phyloP scores from a whole-genome alignment of 1,140 invertebrate species.

The Calycopis cecrops region DNA sequence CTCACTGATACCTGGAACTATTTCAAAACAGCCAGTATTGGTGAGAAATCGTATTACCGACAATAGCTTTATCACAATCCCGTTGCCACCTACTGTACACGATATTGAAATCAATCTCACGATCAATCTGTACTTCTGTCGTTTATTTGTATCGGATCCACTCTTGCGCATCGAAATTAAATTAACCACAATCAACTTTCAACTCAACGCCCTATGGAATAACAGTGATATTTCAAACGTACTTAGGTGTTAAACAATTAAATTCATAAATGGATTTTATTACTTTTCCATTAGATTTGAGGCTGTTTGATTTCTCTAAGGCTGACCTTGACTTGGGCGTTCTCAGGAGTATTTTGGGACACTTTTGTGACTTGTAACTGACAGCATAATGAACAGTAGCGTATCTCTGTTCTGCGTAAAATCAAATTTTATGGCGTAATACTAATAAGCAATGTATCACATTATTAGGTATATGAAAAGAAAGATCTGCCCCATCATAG shows the following conservation, averaged over 20 bases:
- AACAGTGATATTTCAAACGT: not conserved
- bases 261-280: conserved; percentile 7
- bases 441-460: too few relatives aligned
- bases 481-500: too few relatives aligned
- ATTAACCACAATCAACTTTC: conserved; percentile 6
- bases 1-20: too few relatives aligned
- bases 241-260: not conserved
- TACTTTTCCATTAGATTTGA: conserved; percentile 10
- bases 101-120: conserved; percentile 23
- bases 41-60: not conserved
- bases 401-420: too few relatives aligned
- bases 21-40: not conserved
- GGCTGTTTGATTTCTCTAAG: conserved; percentile 2
- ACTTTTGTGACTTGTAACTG: too few relatives aligned
- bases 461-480: too few relatives aligned
- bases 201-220: conserved; percentile 10
- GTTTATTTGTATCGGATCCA: conserved; percentile 20
- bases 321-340: not conserved
- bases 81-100: conserved; percentile 19
- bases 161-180: conserved; percentile 17
- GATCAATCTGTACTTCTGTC: conserved; percentile 18
- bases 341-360: not conserved
- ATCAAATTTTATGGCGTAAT: too few relatives aligned
- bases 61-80: conserved; percentile 5
- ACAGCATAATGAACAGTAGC: too few relatives aligned